Conservation (phyloP, 2,113 vertebrate genomes). For the Heterotilapia buettikoferi region DNA sequence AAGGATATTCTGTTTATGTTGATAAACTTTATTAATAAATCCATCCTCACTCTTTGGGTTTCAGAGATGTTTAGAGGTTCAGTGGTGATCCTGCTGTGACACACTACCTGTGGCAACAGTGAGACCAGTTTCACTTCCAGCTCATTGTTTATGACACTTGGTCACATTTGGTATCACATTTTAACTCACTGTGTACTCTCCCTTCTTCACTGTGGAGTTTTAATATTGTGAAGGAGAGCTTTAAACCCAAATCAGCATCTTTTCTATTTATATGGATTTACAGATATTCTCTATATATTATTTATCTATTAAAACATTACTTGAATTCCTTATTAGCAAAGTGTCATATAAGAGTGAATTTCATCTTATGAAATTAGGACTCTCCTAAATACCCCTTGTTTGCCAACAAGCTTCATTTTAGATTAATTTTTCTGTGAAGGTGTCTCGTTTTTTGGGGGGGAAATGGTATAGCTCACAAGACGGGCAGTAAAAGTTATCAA, state of each 20-base stretch:
- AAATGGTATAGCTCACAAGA: background rate
- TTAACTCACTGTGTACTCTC: background rate
- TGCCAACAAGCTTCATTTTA: background rate
- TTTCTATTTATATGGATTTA: background rate
- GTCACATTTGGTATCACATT: background rate
- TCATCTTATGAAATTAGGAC: background rate
- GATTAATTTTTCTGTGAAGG: rapidly evolving
- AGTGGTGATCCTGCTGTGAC: rapidly evolving
- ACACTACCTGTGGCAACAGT: background rate
- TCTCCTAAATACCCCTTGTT: background rate
- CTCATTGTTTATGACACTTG: background rate
- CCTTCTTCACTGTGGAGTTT: rapidly evolving
- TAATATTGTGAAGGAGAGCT: background rate
- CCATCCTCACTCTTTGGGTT: rapidly evolving
- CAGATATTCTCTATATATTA: background rate
- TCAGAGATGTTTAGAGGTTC: background rate
- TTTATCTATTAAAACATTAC: background rate
- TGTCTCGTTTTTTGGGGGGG: rapidly evolving
- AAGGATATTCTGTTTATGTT: background rate
- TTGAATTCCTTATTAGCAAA: background rate
- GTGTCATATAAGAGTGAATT: background rate
- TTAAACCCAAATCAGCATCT: background rate
- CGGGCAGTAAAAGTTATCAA: background rate
- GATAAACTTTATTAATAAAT: background rate
- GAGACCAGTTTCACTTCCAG: background rate